A percentile compares a stretch with the other conserved stretches of the same genome.
These are phyloP conservation scores for Miniopterus natalensis DNA, from an alignment of 2,113 vertebrate species.

Conservation along the genomic window DNA sequence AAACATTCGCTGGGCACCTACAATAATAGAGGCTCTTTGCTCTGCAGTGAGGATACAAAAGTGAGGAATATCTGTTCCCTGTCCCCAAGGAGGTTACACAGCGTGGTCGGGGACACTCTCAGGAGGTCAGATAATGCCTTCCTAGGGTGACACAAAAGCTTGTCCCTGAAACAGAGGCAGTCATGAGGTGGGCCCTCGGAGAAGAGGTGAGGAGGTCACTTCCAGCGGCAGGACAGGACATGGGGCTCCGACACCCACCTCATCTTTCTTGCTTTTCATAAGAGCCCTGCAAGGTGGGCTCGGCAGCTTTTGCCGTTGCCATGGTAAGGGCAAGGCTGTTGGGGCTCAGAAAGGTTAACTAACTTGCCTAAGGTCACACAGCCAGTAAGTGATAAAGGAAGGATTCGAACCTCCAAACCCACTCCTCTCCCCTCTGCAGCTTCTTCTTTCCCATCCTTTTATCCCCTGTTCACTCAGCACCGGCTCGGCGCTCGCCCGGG, in stretches of 20 bases:
- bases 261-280: accelerated
- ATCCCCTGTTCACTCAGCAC: accelerated
- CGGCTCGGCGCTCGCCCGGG: accelerated
- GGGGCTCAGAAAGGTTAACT: neutral
- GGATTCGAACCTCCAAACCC: neutral
- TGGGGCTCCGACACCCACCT: neutral
- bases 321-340: neutral
- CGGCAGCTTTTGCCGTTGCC: neutral
- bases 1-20: neutral
- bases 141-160: neutral
- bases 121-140: neutral
- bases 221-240: neutral
- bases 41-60: neutral
- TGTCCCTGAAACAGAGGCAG: neutral
- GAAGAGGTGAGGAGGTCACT: accelerated
- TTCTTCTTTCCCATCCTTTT: neutral
- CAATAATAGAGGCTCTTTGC: neutral
- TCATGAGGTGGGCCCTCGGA: neutral
- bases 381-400: neutral
- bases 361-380: neutral
- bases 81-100: neutral
- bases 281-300: neutral
- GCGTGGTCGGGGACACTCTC: neutral
- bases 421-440: neutral
- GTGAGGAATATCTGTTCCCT: neutral